phyloP scores from a whole-genome alignment of 2,797 vertebrate species.

The Macrochelys suwanniensis region DNA sequence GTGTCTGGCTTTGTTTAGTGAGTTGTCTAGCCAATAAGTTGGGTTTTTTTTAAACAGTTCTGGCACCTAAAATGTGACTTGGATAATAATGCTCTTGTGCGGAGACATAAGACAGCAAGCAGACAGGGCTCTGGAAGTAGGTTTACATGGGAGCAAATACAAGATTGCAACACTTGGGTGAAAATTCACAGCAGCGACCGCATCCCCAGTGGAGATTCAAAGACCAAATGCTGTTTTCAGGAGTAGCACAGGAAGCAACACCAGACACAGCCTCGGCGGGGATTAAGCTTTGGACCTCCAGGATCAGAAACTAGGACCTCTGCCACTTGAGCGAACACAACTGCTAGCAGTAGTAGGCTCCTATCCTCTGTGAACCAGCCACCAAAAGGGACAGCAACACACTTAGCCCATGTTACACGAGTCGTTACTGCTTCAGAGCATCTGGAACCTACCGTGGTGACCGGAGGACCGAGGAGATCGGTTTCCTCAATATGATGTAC shows the following conservation, averaged over 20 bases:
- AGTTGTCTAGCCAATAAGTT: not conserved
- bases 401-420: fast-evolving
- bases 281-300: not conserved
- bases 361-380: not conserved
- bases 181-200: fast-evolving
- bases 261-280: not conserved
- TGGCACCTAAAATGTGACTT: fast-evolving
- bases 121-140: not conserved
- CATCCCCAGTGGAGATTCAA: not conserved
- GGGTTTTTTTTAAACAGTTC: not conserved
- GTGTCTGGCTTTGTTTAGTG: not conserved
- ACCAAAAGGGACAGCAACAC: fast-evolving
- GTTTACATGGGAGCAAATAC: fast-evolving
- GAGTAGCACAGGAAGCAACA: fast-evolving
- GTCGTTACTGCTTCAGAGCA: not conserved
- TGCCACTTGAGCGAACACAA: fast-evolving
- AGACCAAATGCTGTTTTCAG: not conserved
- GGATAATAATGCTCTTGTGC: not conserved
- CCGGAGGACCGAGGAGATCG: not conserved
- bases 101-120: fast-evolving
- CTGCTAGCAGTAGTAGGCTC: not conserved
- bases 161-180: not conserved
- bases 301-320: not conserved
- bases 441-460: not conserved
- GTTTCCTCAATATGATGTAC: no score